These are phyloP conservation scores for Rotaria sp. DNA, from an alignment of 2,888 invertebrate species.

Conservation along the genomic window DNA sequence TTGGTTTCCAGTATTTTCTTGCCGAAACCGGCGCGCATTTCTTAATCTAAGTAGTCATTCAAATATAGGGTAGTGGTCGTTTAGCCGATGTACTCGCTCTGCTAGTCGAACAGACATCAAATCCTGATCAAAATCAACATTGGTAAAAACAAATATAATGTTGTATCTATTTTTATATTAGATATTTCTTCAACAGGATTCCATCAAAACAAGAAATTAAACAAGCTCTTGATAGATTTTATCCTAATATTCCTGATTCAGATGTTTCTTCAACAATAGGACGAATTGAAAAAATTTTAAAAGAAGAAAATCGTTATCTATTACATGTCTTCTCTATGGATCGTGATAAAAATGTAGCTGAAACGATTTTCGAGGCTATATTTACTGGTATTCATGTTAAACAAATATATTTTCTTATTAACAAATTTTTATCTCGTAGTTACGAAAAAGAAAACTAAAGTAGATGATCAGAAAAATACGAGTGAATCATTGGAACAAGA, in stretches of 20 bases:
- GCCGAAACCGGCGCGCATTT: too few species aligned
- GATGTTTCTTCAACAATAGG: not conserved
- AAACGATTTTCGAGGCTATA: not conserved
- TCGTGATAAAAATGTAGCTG: not conserved
- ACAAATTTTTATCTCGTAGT: not conserved
- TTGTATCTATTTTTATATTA: not conserved
- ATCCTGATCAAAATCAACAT: not conserved
- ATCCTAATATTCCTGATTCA: not conserved
- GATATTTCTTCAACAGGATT: not conserved
- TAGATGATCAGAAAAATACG: not conserved
- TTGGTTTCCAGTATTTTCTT: too few species aligned
- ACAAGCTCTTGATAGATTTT: not conserved
- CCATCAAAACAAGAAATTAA: not conserved
- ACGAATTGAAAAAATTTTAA: not conserved
- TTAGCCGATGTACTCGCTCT: not conserved
- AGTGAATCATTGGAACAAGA: not conserved
- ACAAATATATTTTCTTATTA: not conserved
- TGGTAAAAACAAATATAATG: not conserved
- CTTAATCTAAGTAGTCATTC: too few species aligned
- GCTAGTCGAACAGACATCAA: not conserved
- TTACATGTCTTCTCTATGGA: not conserved
- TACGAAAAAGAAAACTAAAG: not conserved
- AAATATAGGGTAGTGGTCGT: not conserved
- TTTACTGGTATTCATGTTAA: not conserved
- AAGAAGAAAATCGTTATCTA: not conserved